phyloP scores from a whole-genome alignment of 2,888 invertebrate genomes.

The Adineta ricciae region DNA sequence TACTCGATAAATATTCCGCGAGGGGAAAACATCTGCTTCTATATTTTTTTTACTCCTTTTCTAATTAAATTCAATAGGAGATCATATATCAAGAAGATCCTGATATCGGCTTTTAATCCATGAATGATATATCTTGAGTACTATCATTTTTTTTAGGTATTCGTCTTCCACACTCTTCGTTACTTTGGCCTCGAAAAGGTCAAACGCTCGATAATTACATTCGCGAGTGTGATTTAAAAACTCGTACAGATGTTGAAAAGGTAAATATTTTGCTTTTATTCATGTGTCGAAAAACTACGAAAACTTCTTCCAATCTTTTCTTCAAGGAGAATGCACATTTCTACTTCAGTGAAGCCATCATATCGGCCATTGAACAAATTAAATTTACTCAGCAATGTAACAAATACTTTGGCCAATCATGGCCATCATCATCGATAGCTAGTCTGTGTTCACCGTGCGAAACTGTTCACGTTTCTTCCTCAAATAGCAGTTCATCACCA shows the following conservation, averaged over 20 bases:
- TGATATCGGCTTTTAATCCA: too few species aligned
- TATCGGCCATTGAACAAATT: conserved; percentile 64
- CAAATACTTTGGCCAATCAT: conserved; percentile 30
- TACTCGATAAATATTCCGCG: too few species aligned
- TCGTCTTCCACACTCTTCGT: background rate
- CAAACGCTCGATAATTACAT: conserved; percentile 18
- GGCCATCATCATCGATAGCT: background rate
- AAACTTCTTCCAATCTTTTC: background rate
- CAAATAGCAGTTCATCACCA: background rate
- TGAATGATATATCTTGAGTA: too few species aligned
- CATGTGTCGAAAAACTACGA: too few species aligned
- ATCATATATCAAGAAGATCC: too few species aligned
- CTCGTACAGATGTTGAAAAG: conserved; percentile 14
- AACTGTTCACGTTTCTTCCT: background rate
- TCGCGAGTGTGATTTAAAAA: conserved; percentile 4
- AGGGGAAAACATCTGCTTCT: too few species aligned
- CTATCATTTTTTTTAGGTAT: background rate
- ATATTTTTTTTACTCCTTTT: too few species aligned
- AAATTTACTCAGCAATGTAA: conserved; percentile 40
- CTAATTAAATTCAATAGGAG: too few species aligned
- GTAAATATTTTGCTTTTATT: background rate
- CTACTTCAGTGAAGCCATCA: conserved; percentile 70
- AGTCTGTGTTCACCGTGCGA: background rate
- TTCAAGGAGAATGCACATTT: conserved; percentile 72
- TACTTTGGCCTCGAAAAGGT: conserved; percentile 5